These are phyloP conservation scores for Diphyllodes magnificus DNA, from an alignment of 2,113 vertebrate species.

Conservation along the genomic window DNA sequence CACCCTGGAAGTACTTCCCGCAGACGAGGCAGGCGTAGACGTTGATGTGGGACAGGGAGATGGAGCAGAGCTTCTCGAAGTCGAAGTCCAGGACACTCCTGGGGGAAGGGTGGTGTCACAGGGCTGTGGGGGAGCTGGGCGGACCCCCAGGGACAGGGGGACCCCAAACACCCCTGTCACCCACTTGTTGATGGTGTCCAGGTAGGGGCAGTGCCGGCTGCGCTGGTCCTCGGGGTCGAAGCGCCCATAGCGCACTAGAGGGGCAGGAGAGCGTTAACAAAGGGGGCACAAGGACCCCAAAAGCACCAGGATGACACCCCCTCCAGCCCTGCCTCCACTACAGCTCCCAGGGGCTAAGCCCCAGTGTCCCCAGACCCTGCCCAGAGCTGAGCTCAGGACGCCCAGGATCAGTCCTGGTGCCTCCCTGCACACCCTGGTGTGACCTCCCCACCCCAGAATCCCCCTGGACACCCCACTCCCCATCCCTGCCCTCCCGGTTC, in stretches of 20 bases:
- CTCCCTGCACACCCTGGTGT: too few species aligned
- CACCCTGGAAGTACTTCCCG: slow-evolving; percentile 97
- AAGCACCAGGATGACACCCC: rapidly evolving
- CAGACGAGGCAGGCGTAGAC: slow-evolving; percentile 95
- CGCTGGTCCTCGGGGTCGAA: slow-evolving; percentile 81
- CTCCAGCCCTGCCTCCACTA: rapidly evolving
- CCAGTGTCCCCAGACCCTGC: neutral
- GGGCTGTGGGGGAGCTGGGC: neutral
- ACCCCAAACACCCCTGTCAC: neutral
- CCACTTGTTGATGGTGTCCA: slow-evolving; percentile 94
- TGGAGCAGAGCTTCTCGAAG: slow-evolving; percentile 96
- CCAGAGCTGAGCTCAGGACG: neutral
- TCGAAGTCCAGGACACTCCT: slow-evolving; percentile 97
- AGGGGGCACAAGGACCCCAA: neutral
- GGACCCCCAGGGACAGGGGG: neutral
- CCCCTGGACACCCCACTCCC: neutral
- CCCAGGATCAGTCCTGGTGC: neutral
- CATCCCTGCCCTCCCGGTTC: too few species aligned
- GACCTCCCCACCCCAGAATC: neutral
- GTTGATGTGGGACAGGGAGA: slow-evolving; percentile 94
- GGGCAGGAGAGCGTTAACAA: rapidly evolving
- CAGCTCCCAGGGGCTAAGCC: neutral
- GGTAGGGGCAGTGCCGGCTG: slow-evolving; percentile 92
- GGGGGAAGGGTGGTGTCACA: neutral
- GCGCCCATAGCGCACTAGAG: slow-evolving; percentile 63